Percentiles rank a stretch among this genome's conserved stretches.
Conservation (phyloP, 2,888 invertebrate species). For the Thelaira solivaga region DNA sequence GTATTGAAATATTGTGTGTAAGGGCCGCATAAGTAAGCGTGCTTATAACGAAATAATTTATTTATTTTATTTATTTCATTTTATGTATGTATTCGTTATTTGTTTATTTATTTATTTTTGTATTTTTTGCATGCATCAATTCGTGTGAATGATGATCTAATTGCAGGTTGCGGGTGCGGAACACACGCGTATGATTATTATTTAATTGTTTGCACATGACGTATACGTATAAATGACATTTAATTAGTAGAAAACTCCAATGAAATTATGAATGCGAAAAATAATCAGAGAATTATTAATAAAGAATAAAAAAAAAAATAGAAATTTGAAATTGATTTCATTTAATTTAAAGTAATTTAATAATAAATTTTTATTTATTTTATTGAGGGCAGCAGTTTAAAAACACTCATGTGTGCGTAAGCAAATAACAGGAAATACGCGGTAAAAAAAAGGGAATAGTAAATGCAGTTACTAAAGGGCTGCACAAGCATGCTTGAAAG, state of each 20-base stretch:
- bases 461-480: not conserved
- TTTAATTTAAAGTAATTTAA: not conserved
- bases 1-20: too few relatives aligned
- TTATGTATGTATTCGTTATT: slow-evolving; percentile 10
- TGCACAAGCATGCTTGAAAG: too few relatives aligned
- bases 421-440: too few relatives aligned
- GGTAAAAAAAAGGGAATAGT: too few relatives aligned
- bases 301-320: not conserved
- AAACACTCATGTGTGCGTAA: too few relatives aligned
- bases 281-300: not conserved
- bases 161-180: slow-evolving; percentile 10
- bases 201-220: slow-evolving; percentile 44
- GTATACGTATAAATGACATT: slow-evolving; percentile 18
- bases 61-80: too few relatives aligned
- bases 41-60: too few relatives aligned
- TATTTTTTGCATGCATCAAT: not conserved
- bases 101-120: slow-evolving; percentile 14
- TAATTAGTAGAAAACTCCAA: slow-evolving; percentile 17
- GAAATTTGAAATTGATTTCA: not conserved
- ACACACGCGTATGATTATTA: slow-evolving; percentile 44
- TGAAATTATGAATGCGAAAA: not conserved
- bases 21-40: too few relatives aligned
- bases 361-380: not conserved
- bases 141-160: slow-evolving; percentile 34
- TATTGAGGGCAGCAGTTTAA: too few relatives aligned